Evolutionary conservation across 2,113 vertebrate species (phyloP).

Genomic region (Atrichornis clamosus): DNA sequence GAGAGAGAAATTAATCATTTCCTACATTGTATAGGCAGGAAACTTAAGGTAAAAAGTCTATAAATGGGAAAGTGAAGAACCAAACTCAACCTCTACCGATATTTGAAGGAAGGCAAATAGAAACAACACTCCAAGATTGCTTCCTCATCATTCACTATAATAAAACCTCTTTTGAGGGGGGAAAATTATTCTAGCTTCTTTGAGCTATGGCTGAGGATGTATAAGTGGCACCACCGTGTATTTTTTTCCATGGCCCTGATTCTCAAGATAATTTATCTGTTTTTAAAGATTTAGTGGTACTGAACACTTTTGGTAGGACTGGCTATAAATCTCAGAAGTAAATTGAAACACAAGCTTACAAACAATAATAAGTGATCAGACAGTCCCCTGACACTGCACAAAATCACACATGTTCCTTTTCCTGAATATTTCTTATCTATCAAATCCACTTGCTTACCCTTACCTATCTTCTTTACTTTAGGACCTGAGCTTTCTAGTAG

Average conservation of each 20-base stretch:
- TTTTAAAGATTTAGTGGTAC: not conserved
- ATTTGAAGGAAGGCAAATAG: not conserved
- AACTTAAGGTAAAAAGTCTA: not conserved
- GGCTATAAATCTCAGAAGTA: not conserved
- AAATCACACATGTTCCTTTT: not conserved
- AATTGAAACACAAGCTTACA: not conserved
- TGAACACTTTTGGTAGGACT: not conserved
- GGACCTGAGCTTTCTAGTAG: not conserved
- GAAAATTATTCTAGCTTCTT: not conserved
- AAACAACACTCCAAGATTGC: not conserved
- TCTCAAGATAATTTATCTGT: not conserved
- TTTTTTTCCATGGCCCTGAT: not conserved
- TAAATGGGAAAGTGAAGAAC: not conserved
- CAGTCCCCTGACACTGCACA: not conserved
- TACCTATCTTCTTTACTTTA: not conserved
- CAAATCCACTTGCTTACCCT: not conserved
- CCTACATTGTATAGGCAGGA: not conserved
- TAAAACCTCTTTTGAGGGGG: not conserved
- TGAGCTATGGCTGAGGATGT: not conserved
- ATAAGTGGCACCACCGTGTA: not conserved
- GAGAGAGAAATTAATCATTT: not conserved
- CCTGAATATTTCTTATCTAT: not conserved
- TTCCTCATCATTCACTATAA: not conserved
- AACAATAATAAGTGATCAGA: not conserved
- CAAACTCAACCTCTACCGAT: not conserved